A percentile compares a stretch with the other conserved stretches of the same genome.
phyloP scores from a whole-genome alignment of 1,140 invertebrate species.

The Cyphomyrmex costatus region DNA sequence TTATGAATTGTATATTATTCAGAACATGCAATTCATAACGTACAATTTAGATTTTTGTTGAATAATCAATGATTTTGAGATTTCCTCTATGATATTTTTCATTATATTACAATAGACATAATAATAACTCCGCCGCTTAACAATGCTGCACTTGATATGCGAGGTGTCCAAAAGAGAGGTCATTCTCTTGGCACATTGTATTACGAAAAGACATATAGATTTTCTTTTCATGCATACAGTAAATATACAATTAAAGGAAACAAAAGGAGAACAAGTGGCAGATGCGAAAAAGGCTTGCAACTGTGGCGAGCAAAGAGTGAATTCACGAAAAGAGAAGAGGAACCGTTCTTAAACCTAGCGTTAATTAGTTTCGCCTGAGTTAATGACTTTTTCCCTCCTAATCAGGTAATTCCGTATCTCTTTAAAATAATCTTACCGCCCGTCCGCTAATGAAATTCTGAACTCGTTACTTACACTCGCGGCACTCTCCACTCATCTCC shows the following conservation, averaged over 20 bases:
- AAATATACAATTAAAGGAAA: constrained; percentile 61
- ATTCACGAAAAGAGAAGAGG: constrained; percentile 40
- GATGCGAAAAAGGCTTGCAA: constrained; percentile 51
- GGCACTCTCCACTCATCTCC: constrained; percentile 75
- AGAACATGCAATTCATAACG: neutral
- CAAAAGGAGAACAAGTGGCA: constrained; percentile 22
- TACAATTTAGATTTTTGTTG: too few relatives aligned
- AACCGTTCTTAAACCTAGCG: constrained; percentile 76
- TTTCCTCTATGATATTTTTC: neutral
- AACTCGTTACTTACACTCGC: constrained; percentile 87
- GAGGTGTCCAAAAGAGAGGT: neutral
- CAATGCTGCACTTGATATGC: neutral
- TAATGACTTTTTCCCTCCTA: constrained; percentile 87
- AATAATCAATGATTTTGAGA: neutral
- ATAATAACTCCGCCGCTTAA: neutral
- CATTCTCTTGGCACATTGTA: constrained; percentile 8
- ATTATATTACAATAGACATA: neutral
- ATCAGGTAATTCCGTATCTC: constrained; percentile 87
- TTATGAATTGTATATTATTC: neutral
- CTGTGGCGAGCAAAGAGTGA: constrained; percentile 34
- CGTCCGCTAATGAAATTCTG: constrained; percentile 87
- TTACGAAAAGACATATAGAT: constrained; percentile 52
- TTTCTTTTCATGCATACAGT: constrained; percentile 15
- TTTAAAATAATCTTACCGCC: constrained; percentile 87
- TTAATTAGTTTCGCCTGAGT: constrained; percentile 87